Evolutionary conservation across 1,140 invertebrate species (phyloP).

Genomic region (Andrena cerasifolii): DNA sequence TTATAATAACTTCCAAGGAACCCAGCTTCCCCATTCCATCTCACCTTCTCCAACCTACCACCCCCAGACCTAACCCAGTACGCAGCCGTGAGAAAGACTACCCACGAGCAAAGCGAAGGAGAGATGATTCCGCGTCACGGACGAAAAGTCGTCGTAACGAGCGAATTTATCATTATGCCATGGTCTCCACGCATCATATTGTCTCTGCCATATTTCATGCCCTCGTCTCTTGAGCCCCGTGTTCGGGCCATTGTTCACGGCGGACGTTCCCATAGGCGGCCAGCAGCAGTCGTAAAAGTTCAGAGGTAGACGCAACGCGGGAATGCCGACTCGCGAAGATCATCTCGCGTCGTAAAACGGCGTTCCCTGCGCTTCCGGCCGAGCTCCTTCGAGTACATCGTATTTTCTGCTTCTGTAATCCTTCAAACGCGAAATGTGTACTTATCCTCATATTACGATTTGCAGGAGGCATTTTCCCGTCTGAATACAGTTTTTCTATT

Average conservation of each 20-base stretch:
- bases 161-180: slow-evolving; percentile 7
- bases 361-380: background rate
- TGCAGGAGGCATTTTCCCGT: background rate
- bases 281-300: background rate
- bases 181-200: background rate
- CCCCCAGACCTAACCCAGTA: too few relatives aligned
- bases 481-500: background rate
- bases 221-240: background rate
- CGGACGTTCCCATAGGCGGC: background rate
- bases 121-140: slow-evolving; percentile 5
- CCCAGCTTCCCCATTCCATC: too few relatives aligned
- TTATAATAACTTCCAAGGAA: too few relatives aligned
- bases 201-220: background rate
- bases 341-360: slow-evolving; percentile 2
- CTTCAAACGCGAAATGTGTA: background rate
- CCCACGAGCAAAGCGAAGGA: background rate
- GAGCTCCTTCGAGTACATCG: background rate
- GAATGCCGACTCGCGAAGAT: background rate
- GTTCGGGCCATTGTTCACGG: slow-evolving; percentile 4
- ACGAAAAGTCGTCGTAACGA: slow-evolving; percentile 5
- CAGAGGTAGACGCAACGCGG: background rate
- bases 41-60: too few relatives aligned
- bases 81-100: too few relatives aligned
- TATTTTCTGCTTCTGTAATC: slow-evolving; percentile 8
- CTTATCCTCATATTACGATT: background rate